These are phyloP conservation scores for Macrocentrus cingulum DNA, from an alignment of 1,140 invertebrate species.

Conservation along the genomic window DNA sequence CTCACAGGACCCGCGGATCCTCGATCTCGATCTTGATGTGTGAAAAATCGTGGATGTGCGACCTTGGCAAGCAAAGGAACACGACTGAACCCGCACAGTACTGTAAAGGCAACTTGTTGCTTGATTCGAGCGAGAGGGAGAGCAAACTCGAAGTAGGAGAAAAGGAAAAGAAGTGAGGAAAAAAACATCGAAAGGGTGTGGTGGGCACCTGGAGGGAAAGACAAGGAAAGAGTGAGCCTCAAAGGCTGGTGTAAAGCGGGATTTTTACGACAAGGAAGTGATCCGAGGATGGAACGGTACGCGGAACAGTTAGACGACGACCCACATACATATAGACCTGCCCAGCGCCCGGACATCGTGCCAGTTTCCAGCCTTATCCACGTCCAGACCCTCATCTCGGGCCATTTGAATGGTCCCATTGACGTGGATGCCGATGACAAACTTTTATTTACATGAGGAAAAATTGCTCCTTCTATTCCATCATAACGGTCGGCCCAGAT, in stretches of 20 bases:
- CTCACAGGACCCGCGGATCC: too few species aligned
- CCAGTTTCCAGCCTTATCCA: slow-evolving; percentile 41
- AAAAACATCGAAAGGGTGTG: slow-evolving; percentile 25
- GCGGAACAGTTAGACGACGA: slow-evolving; percentile 50
- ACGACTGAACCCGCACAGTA: slow-evolving; percentile 29
- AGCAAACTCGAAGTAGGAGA: slow-evolving; percentile 23
- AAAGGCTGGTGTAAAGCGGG: slow-evolving; percentile 19
- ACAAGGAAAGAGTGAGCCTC: background rate
- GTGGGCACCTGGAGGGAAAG: slow-evolving; percentile 18
- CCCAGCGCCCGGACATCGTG: slow-evolving; percentile 39
- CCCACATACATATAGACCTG: slow-evolving; percentile 41
- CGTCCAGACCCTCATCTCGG: background rate
- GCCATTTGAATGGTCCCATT: background rate
- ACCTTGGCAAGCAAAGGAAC: slow-evolving; percentile 24
- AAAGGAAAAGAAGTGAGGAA: slow-evolving; percentile 25
- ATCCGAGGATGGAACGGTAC: slow-evolving; percentile 41
- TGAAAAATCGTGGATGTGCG: background rate
- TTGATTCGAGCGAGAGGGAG: slow-evolving; percentile 27
- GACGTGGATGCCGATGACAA: slow-evolving; percentile 6
- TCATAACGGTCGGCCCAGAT: slow-evolving; percentile 21
- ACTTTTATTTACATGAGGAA: slow-evolving; percentile 1
- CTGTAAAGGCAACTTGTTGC: background rate
- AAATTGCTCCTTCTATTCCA: background rate
- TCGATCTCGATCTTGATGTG: too few species aligned
- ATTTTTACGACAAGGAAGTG: background rate